Conservation (phyloP, 2,113 vertebrate species). For the Gorsachius goisagi region DNA sequence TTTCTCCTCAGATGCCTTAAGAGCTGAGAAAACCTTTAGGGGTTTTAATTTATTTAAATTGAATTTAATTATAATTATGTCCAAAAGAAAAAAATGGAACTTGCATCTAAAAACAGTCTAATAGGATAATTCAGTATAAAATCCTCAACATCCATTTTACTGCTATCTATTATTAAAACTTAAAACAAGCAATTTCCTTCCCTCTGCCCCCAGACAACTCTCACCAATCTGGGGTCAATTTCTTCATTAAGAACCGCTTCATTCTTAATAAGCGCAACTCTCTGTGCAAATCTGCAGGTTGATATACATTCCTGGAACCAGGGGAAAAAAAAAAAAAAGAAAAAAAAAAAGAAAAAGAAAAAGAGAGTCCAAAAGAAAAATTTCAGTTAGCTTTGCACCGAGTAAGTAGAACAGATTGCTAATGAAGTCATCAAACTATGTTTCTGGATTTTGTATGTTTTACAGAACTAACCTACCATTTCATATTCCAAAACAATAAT, state of each 20-base stretch:
- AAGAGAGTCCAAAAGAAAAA: background rate
- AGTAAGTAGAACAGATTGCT: background rate
- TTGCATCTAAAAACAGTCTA: background rate
- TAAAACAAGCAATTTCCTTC: background rate
- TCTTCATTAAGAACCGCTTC: constrained; percentile 94
- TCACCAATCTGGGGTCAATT: constrained; percentile 90
- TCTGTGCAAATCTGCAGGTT: constrained; percentile 93
- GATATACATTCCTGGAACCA: constrained; percentile 90
- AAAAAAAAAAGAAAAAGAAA: background rate
- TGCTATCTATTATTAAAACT: background rate
- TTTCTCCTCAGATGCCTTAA: background rate
- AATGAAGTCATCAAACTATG: background rate
- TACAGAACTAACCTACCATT: background rate
- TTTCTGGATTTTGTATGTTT: background rate
- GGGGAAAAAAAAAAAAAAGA: background rate
- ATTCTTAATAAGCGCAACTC: constrained; percentile 94
- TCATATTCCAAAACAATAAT: background rate
- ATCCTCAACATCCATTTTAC: background rate
- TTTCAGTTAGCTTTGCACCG: background rate
- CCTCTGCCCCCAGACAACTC: background rate
- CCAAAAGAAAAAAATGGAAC: background rate
- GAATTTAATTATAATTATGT: background rate
- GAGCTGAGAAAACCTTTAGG: background rate
- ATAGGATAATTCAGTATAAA: background rate
- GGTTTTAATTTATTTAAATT: background rate